A percentile compares a stretch with the other conserved stretches of the same genome.
Conservation (phyloP, 1,140 invertebrate genomes). For the Carposina sasakii region DNA sequence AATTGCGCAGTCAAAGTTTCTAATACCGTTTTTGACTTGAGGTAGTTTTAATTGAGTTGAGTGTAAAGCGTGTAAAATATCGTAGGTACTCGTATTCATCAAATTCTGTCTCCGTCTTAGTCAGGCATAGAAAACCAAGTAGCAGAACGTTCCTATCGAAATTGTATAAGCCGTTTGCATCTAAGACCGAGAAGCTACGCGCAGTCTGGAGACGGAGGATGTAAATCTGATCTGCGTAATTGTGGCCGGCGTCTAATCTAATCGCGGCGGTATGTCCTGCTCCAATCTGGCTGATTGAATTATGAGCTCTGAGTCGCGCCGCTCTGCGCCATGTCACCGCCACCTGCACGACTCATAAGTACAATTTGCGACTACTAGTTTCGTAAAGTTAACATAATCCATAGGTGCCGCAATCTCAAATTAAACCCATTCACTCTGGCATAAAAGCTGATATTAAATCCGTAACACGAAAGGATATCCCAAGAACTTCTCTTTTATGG, state of each 20-base stretch:
- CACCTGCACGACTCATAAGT: constrained; percentile 19
- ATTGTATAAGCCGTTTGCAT: no score
- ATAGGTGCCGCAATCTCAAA: constrained; percentile 30
- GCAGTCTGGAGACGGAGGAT: constrained; percentile 31
- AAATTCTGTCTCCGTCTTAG: no score
- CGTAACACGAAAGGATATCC: constrained; percentile 30
- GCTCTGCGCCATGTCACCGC: constrained; percentile 18
- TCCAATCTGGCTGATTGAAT: constrained; percentile 59
- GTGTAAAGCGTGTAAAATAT: no score
- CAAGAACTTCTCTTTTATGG: constrained; percentile 48
- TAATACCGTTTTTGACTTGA: no score
- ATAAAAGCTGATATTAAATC: no score
- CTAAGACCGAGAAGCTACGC: background rate
- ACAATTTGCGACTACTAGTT: no score
- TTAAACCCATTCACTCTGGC: no score
- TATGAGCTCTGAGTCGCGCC: constrained; percentile 42
- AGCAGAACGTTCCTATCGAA: no score
- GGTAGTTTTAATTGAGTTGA: no score
- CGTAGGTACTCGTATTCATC: no score
- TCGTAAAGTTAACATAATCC: no score
- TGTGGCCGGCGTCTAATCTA: constrained; percentile 66
- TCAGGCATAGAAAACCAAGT: no score
- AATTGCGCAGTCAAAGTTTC: background rate
- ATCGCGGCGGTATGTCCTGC: constrained; percentile 58
- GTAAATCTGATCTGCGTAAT: constrained; percentile 68